Evolutionary conservation across 2,888 invertebrate species (phyloP), one percentile per base, ranked within the genome.

Genomic region (Steinernema hermaphroditum): DNA sequence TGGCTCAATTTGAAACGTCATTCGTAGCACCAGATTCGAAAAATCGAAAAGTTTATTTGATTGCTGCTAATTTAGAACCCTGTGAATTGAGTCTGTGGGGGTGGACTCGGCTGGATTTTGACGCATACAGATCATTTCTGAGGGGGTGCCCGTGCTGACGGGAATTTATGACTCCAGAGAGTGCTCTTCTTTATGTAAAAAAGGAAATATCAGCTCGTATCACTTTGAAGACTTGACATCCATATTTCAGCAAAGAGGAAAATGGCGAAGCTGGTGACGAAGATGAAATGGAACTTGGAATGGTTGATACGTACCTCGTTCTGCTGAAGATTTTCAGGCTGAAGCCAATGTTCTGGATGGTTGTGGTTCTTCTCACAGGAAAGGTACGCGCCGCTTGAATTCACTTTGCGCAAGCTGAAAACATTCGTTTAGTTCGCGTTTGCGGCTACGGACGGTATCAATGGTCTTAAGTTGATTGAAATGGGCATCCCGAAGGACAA

Each of bases 401-500:
- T 8, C 46, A 44, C 8, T 8, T 44, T n/a, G n/a, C n/a, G 27
- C 19, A 46, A 46, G 4, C 9, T 46, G 12, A 9, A 49, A 24
- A 54, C 19, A 8, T 14, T 27, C 22, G 12, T 78, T 68, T 50
- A 94, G 94, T 91, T 96, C 80, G 94, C 94, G 1, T 98, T 97
- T 89, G 92, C 95, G 46, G 95, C 96, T 0, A 92, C 94, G 75
- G 98, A 98, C 89, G 92, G 94, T 27, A 93, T 97, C 0, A 94
- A 96, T 24, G 92, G 93, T 1, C 89, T 98, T 75, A 98, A 98
- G 88, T 89, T 99, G 69, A 93, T 97, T 0, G 97, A 96, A 88
- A 93, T 93, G 32, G 98, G 98, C 16, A 93, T 99, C 69, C 94
- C 96, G 0, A 94, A 94, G 85, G 97, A 97, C 87, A 92, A 93